Percentiles rank a stretch among this genome's conserved stretches.
Evolutionary conservation across 1,140 invertebrate genomes (phyloP).

Genomic region (Brachionus asplanchnoidis): DNA sequence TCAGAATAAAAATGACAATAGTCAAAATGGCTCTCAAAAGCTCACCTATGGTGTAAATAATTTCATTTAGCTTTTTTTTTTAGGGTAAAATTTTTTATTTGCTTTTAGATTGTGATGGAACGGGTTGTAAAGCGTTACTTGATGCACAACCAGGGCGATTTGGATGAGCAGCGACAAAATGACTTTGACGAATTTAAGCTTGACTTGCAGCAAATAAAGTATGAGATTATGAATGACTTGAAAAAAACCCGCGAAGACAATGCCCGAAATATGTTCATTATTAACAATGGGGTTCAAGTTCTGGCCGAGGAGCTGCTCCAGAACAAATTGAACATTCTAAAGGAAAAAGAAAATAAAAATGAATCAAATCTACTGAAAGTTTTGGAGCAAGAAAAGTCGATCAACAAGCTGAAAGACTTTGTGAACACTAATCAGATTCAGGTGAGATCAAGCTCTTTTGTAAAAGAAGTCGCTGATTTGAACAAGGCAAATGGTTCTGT

Average conservation of each 20-base stretch:
- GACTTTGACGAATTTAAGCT: slow-evolving; percentile 42
- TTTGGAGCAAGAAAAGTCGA: background rate
- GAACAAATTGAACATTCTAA: background rate
- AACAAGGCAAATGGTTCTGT: background rate
- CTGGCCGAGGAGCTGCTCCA: background rate
- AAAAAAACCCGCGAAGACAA: slow-evolving; percentile 18
- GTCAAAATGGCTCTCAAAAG: background rate
- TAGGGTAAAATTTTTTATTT: background rate
- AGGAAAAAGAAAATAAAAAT: background rate
- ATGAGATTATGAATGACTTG: slow-evolving; percentile 20
- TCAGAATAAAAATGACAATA: background rate
- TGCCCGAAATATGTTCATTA: background rate
- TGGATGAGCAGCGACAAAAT: slow-evolving; percentile 27
- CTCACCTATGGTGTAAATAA: slow-evolving; percentile 21
- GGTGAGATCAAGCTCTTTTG: background rate
- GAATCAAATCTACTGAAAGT: background rate
- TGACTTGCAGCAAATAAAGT: slow-evolving; percentile 28
- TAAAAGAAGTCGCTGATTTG: background rate
- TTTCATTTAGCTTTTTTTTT: background rate
- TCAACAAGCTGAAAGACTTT: background rate
- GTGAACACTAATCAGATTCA: background rate
- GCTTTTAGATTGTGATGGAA: slow-evolving; percentile 34
- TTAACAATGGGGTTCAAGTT: slow-evolving; percentile 8
- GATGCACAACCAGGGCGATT: slow-evolving; percentile 37
- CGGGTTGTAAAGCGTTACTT: slow-evolving; percentile 32